Evolutionary conservation across 1,140 invertebrate species (phyloP).

Genomic region (Venustaconcha ellipsiformis): DNA sequence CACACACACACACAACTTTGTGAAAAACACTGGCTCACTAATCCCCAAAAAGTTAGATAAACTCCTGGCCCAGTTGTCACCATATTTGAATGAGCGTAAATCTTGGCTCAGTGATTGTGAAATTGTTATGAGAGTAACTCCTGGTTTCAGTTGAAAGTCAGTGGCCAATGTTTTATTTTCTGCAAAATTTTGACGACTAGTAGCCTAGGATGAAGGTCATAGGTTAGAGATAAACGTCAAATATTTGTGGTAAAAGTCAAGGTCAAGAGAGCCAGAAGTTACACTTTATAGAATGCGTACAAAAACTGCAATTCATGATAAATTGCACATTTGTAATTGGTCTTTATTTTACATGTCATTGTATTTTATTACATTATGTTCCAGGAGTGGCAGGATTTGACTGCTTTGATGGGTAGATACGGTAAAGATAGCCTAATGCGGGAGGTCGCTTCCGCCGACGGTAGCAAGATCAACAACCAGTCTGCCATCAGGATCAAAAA

Average conservation of each 20-base stretch:
- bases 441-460: slow-evolving; percentile 50
- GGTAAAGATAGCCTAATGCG: slow-evolving; percentile 54
- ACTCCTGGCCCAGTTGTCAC: too few relatives aligned
- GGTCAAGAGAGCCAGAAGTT: too few relatives aligned
- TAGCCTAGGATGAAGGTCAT: too few relatives aligned
- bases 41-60: too few relatives aligned
- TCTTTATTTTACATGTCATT: neutral
- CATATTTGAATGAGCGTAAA: too few relatives aligned
- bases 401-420: slow-evolving; percentile 46
- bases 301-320: neutral
- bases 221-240: neutral
- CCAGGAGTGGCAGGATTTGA: slow-evolving; percentile 60
- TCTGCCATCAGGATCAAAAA: slow-evolving; percentile 41
- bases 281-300: neutral
- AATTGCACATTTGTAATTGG: neutral
- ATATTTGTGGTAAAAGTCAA: neutral
- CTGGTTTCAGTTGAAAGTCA: neutral
- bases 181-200: neutral
- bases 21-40: too few relatives aligned
- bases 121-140: neutral
- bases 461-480: slow-evolving; percentile 44
- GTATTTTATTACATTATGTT: neutral
- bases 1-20: too few relatives aligned
- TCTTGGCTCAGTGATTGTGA: neutral
- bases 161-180: neutral